Evolutionary conservation across 2,797 vertebrate species (phyloP), one percentile per base, ranked within the genome.

Genomic region (Fistularia tabacaria): DNA sequence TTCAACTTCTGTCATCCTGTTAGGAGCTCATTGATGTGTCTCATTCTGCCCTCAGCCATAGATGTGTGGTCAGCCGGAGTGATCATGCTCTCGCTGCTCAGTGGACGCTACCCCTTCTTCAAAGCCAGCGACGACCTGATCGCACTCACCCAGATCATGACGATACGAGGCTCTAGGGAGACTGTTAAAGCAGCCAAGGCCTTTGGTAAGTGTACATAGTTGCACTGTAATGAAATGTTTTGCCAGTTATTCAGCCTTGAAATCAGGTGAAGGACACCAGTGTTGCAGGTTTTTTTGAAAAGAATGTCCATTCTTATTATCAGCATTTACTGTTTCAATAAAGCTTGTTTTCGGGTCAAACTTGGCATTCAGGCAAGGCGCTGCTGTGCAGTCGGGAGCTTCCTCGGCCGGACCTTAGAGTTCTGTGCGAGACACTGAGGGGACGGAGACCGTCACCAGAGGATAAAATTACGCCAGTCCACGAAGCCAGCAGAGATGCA

Each of bases 11-110:
- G 1, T 51, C 41, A 13, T 11, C 12, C 3, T 43, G 14, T 65
- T 36, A 13, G 7, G 12, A 49, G 7, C 36, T 37, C 6, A 38
- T 9, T 50, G 25, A 70, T 14, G 6, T 58, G 11, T 12, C 1
- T 44, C 15, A 1, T 48, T 13, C 36, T 54, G n/a, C 82, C 88
- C 38, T 61, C 89, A 99, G 97, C 95, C 70, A 99, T 99, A 76
- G 96, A 99, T 64, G 82, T 99, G 85, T 99, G 97, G 96, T 95
- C 97, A 54, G 95, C 95, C 59, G 97, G 96, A 46, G 93, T 98
- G 42, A 90, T 99, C 80, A 91, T 99, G 83, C 95, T 99, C 46
- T 98, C 95, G 7, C 88, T 99, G 63, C 92, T 99, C 56, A 99
- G 96, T 76, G 94, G 94, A 51, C 91, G 96, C 61, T 99, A 97